phyloP scores from a whole-genome alignment of 1,140 invertebrate species.

The Mesaphorura yosii region DNA sequence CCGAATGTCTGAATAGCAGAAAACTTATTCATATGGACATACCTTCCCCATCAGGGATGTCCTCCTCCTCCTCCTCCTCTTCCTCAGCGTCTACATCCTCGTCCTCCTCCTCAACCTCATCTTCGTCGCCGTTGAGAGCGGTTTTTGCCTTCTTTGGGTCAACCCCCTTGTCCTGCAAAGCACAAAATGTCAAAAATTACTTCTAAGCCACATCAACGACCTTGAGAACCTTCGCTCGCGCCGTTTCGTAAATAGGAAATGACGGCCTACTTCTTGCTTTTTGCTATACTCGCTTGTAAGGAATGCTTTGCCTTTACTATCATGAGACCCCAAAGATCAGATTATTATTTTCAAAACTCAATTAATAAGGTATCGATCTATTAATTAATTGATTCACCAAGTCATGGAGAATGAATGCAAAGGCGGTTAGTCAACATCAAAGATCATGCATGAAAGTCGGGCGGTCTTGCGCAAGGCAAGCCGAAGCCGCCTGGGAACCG shows the following conservation, averaged over 20 bases:
- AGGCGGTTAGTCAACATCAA: no score
- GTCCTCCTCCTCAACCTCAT: slow-evolving; percentile 31
- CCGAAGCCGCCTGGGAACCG: no score
- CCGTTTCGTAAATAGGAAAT: background rate
- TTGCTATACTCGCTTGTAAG: background rate
- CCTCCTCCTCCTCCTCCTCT: slow-evolving; percentile 33
- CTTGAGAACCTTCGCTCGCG: background rate
- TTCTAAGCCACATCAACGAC: background rate
- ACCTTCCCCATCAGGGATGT: slow-evolving; percentile 32
- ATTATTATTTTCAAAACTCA: no score
- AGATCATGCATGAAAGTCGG: no score
- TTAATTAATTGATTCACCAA: no score
- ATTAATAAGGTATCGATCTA: no score
- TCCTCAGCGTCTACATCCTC: slow-evolving; percentile 31
- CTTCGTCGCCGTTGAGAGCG: slow-evolving; percentile 30
- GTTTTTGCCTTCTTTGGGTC: slow-evolving; percentile 33
- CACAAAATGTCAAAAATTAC: slow-evolving; percentile 6
- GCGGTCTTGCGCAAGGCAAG: no score
- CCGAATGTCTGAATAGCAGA: background rate
- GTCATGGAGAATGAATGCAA: no score
- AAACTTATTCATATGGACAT: background rate
- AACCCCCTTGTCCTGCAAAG: slow-evolving; percentile 21
- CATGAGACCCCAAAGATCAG: no score
- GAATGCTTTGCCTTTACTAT: background rate
- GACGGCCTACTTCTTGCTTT: background rate